phyloP scores from a whole-genome alignment of 2,113 vertebrate species.

The Machaerirhynchus nigripectus region DNA sequence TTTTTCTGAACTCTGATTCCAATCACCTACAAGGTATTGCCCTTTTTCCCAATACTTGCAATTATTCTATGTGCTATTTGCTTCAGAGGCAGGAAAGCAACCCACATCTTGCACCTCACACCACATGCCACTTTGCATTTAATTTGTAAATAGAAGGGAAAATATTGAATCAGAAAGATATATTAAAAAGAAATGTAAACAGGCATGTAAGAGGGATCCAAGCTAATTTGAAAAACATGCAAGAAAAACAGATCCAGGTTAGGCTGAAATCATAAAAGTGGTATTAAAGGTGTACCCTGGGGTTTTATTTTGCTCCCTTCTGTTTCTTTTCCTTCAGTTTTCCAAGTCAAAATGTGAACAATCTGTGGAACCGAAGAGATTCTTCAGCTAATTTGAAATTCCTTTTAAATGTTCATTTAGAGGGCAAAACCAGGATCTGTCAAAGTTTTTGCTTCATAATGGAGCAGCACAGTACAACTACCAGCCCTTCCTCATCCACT shows the following conservation, averaged over 20 bases:
- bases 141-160: background rate
- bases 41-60: background rate
- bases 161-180: background rate
- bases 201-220: background rate
- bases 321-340: background rate
- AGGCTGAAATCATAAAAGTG: background rate
- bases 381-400: background rate
- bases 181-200: background rate
- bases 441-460: background rate
- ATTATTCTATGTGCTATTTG: background rate
- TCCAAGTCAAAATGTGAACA: background rate
- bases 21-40: background rate
- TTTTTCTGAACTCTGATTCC: background rate
- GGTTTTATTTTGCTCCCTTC: background rate
- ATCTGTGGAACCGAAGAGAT: background rate
- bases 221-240: background rate
- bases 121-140: background rate
- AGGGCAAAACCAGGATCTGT: background rate
- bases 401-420: background rate
- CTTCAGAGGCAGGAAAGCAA: background rate
- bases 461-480: background rate
- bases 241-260: background rate
- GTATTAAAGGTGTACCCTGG: background rate
- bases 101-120: background rate
- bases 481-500: background rate